Evolutionary conservation across 2,888 invertebrate genomes (phyloP).

Genomic region (Phrixothrix hirtus): DNA sequence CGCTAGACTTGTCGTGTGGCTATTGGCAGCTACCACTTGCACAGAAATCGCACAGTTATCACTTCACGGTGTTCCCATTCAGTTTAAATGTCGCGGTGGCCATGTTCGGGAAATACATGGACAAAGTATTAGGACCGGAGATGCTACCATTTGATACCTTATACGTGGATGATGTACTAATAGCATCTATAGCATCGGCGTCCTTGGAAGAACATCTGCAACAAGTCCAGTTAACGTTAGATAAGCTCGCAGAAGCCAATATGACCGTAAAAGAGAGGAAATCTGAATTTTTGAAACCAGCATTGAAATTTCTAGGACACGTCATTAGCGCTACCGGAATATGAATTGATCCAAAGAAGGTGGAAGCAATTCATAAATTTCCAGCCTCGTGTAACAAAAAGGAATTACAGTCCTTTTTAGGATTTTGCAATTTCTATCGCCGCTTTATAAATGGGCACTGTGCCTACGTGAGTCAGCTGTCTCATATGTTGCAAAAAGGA

Average conservation of each 20-base stretch:
- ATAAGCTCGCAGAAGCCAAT: conserved; percentile 18
- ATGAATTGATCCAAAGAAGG: conserved; percentile 31
- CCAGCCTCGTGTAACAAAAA: too few species aligned
- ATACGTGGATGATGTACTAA: conserved; percentile 30
- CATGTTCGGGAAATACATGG: conserved; percentile 25
- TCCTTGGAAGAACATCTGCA: conserved; percentile 26
- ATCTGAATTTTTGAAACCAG: conserved; percentile 35
- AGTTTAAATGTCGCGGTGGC: conserved; percentile 28
- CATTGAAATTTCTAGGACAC: too few species aligned
- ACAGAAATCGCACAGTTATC: too few species aligned
- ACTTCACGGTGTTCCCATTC: conserved; percentile 31
- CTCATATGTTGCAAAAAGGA: too few species aligned
- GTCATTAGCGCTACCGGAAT: conserved; percentile 22
- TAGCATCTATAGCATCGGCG: too few species aligned
- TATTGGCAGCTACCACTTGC: too few species aligned
- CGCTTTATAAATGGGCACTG: conserved; percentile 20
- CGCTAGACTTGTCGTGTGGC: too few species aligned
- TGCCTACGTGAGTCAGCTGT: conserved; percentile 8
- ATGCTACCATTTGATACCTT: conserved; percentile 21
- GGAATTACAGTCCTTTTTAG: too few species aligned
- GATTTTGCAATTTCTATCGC: conserved; percentile 31
- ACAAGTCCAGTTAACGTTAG: conserved; percentile 19
- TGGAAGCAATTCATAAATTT: conserved; percentile 30
- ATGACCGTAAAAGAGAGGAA: conserved; percentile 35
- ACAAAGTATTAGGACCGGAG: conserved; percentile 28